These are phyloP conservation scores for Semotilus atromaculatus DNA, from an alignment of 2,797 vertebrate species.

Conservation along the genomic window DNA sequence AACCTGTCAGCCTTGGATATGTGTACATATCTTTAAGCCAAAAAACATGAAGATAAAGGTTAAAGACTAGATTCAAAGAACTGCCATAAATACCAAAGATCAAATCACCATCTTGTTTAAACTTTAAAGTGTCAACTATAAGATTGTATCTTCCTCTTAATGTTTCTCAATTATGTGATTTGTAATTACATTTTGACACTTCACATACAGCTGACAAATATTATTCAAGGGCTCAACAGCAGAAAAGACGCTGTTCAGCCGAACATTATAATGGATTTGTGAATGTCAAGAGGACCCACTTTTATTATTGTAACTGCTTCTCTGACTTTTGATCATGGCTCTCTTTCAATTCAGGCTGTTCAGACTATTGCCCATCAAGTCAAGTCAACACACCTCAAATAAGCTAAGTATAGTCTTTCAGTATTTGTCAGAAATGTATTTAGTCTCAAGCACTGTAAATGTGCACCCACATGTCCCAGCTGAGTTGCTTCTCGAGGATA, in stretches of 20 bases:
- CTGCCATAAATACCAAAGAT: slow-evolving; percentile 49
- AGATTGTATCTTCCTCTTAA: slow-evolving; percentile 27
- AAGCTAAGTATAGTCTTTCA: too few relatives aligned
- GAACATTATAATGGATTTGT: too few relatives aligned
- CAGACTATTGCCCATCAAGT: too few relatives aligned
- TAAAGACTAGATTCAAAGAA: slow-evolving; percentile 40
- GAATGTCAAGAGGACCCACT: too few relatives aligned
- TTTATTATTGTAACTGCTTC: too few relatives aligned
- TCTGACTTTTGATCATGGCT: too few relatives aligned
- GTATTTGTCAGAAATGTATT: too few relatives aligned
- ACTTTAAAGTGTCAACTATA: slow-evolving; percentile 39
- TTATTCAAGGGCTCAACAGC: slow-evolving; percentile 43
- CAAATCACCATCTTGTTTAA: slow-evolving; percentile 47
- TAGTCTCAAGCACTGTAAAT: not conserved
- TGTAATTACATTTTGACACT: slow-evolving; percentile 42
- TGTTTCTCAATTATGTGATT: slow-evolving; percentile 40
- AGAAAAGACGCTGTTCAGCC: not conserved
- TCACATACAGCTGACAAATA: slow-evolving; percentile 46
- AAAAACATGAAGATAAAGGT: not conserved
- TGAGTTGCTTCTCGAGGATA: not conserved
- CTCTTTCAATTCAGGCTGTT: too few relatives aligned
- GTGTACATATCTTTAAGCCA: not conserved
- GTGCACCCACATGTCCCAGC: not conserved
- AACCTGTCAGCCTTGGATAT: slow-evolving; percentile 2
- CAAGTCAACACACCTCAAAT: too few relatives aligned